A percentile compares a stretch with the other conserved stretches of the same genome.
phyloP scores from a whole-genome alignment of 2,797 vertebrate genomes.

The Aplochiton taeniatus region DNA sequence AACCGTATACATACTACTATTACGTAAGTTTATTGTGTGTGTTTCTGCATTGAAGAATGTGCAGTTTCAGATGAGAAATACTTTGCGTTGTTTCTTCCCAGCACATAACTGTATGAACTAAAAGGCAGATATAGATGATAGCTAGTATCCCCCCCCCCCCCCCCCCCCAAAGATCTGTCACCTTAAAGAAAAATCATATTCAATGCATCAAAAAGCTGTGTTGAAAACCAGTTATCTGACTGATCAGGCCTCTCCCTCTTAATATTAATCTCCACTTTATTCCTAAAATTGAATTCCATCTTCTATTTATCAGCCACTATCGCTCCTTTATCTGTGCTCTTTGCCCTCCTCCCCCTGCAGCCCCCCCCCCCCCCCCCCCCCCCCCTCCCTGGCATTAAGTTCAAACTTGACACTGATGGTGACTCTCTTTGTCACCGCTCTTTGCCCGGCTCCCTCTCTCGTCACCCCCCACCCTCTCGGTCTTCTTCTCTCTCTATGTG shows the following conservation, averaged over 20 bases:
- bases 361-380: conserved; percentile 47
- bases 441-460: conserved; percentile 52
- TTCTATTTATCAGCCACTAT: conserved; percentile 67
- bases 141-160: too few relatives aligned
- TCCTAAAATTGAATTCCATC: conserved; percentile 57
- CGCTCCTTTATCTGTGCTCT: conserved; percentile 72
- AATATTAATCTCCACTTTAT: conserved; percentile 52
- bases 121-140: too few relatives aligned
- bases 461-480: conserved; percentile 23
- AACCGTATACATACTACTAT: too few relatives aligned
- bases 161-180: too few relatives aligned
- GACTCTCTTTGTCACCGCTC: conserved; percentile 82
- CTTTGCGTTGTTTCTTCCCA: too few relatives aligned
- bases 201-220: not conserved
- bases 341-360: conserved; percentile 64
- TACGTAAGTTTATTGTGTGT: too few relatives aligned
- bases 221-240: not conserved
- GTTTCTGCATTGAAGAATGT: too few relatives aligned
- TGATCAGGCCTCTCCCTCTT: conserved; percentile 15
- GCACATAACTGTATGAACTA: too few relatives aligned
- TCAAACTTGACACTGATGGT: conserved; percentile 86
- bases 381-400: conserved; percentile 80
- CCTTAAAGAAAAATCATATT: too few relatives aligned
- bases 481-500: conserved; percentile 31
- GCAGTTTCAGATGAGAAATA: too few relatives aligned